A percentile compares a stretch with the other conserved stretches of the same genome.
These are phyloP conservation scores for Parauchenoglanis ngamensis DNA, from an alignment of 2,797 vertebrate species.

Conservation along the genomic window DNA sequence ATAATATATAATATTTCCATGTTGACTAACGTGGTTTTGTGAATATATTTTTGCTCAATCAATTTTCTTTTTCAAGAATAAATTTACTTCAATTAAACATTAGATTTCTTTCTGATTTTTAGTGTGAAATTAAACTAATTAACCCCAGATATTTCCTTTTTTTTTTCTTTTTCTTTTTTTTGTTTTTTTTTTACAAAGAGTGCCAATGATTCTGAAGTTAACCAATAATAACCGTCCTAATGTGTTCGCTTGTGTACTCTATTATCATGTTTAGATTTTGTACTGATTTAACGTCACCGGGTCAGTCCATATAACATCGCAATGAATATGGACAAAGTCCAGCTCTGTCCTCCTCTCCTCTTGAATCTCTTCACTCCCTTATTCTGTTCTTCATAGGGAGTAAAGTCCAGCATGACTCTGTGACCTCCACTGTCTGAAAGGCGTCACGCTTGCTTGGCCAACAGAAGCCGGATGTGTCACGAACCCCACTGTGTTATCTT, in stretches of 20 bases:
- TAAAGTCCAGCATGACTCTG: constrained; percentile 67
- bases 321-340: neutral
- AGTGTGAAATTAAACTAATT: neutral
- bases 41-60: neutral
- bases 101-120: neutral
- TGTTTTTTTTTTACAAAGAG: neutral
- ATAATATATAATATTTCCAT: neutral
- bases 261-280: neutral
- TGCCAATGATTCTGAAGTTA: neutral
- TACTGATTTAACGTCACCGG: neutral
- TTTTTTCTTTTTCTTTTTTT: neutral
- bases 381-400: constrained; percentile 32
- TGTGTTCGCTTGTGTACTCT: neutral
- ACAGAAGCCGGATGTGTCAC: constrained; percentile 76
- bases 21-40: neutral
- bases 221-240: neutral
- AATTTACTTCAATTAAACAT: neutral
- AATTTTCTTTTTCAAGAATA: neutral
- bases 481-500: constrained; percentile 69
- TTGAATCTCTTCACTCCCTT: neutral
- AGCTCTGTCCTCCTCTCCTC: constrained; percentile 9
- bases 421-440: constrained; percentile 72
- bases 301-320: neutral
- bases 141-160: too few relatives aligned
- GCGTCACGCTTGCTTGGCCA: constrained; percentile 68